Conservation (phyloP, 2,888 invertebrate species). For the Xiphydria camelus region DNA sequence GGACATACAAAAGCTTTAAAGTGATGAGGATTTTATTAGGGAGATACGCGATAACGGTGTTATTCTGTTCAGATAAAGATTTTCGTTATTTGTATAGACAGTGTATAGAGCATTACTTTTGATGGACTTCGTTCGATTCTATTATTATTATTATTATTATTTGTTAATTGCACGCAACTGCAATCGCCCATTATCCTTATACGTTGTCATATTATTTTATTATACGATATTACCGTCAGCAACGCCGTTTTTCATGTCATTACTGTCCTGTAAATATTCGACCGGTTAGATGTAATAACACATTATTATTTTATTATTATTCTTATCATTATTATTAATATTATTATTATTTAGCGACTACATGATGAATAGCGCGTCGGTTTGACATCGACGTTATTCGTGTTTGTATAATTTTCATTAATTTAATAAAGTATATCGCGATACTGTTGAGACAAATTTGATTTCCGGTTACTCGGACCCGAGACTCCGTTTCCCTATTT, state of each 20-base stretch:
- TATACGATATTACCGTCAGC: conserved; percentile 17
- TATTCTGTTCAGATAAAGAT: conserved; percentile 25
- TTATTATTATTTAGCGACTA: not conserved
- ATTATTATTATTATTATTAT: conserved; percentile 24
- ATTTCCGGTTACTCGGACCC: no score
- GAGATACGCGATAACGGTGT: conserved; percentile 11
- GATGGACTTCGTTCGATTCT: conserved; percentile 20
- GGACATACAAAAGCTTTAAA: conserved; percentile 26
- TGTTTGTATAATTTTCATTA: conserved; percentile 42
- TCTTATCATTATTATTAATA: conserved; percentile 33
- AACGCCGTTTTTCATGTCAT: conserved; percentile 22
- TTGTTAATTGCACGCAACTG: not conserved
- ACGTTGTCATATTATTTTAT: not conserved
- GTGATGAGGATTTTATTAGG: conserved; percentile 12
- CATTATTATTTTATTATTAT: conserved; percentile 13
- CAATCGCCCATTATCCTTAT: not conserved
- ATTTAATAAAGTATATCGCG: conserved; percentile 49
- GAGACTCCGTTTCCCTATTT: no score
- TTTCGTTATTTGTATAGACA: conserved; percentile 38
- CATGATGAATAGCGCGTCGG: conserved; percentile 17
- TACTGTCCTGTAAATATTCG: conserved; percentile 17
- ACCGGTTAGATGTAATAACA: conserved; percentile 14
- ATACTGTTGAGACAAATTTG: conserved; percentile 33
- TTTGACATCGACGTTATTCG: conserved; percentile 34
- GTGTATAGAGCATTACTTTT: conserved; percentile 37